Conservation (phyloP, 2,888 invertebrate species). For the Lacanobia oleracea region DNA sequence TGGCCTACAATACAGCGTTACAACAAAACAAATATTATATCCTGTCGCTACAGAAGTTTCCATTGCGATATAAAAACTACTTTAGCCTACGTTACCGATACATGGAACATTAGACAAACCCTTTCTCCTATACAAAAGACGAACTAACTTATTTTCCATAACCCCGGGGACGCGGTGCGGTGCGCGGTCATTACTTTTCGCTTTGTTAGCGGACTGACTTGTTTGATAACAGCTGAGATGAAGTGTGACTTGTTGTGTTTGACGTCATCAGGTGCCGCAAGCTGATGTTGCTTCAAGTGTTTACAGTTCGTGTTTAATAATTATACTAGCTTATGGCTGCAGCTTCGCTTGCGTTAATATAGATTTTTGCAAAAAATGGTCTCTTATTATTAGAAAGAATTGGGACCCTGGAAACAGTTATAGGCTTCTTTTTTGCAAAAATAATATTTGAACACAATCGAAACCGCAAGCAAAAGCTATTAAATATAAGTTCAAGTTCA, state of each 20-base stretch:
- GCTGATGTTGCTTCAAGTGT: constrained; percentile 20
- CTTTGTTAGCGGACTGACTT: constrained; percentile 63
- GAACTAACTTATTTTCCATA: constrained; percentile 65
- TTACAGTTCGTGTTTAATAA: background rate
- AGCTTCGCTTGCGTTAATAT: too few species aligned
- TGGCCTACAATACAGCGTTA: background rate
- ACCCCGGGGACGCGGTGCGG: constrained; percentile 53
- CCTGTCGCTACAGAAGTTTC: constrained; percentile 14
- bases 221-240: constrained; percentile 48
- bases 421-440: too few species aligned
- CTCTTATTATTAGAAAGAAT: too few species aligned
- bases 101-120: constrained; percentile 53
- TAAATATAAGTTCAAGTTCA: too few species aligned
- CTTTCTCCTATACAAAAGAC: constrained; percentile 53
- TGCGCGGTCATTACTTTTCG: constrained; percentile 59
- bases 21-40: constrained; percentile 6
- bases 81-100: constrained; percentile 44
- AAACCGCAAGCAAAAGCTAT: too few species aligned
- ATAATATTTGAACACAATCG: too few species aligned
- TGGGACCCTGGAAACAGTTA: too few species aligned
- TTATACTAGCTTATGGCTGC: background rate
- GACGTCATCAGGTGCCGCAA: constrained; percentile 19
- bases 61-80: constrained; percentile 35
- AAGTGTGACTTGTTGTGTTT: constrained; percentile 9
- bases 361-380: too few species aligned